These are phyloP conservation scores for Melanotus villosus DNA, from an alignment of 2,888 invertebrate species.

Conservation along the genomic window DNA sequence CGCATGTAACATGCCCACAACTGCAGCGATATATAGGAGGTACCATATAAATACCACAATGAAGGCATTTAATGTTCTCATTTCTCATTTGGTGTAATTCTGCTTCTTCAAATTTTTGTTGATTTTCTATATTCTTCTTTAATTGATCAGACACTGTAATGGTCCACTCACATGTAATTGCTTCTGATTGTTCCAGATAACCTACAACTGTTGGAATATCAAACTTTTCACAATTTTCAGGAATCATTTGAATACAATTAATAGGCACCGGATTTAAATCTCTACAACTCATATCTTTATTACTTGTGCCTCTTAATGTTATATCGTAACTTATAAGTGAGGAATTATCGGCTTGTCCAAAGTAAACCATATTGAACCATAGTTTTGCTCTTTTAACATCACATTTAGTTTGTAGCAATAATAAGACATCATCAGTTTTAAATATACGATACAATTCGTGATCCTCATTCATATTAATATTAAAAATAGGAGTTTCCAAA, in stretches of 20 bases:
- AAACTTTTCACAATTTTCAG: neutral
- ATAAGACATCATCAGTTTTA: neutral
- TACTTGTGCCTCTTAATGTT: neutral
- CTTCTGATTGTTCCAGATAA: neutral
- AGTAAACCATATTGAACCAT: neutral
- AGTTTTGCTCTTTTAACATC: neutral
- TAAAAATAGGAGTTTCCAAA: neutral
- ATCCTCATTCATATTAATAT: neutral
- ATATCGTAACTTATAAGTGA: neutral
- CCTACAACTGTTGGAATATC: neutral
- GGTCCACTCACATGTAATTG: neutral
- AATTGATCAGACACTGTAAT: neutral
- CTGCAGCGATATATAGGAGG: neutral
- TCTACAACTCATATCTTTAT: neutral
- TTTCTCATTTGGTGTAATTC: neutral
- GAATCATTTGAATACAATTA: neutral
- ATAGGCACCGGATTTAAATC: neutral
- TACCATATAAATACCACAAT: neutral
- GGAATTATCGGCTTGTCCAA: neutral
- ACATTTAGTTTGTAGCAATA: conserved; percentile 2
- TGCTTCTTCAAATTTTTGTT: neutral
- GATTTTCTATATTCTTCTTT: neutral
- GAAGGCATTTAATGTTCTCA: neutral
- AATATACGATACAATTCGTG: neutral
- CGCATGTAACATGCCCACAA: neutral